Percentiles rank a stretch among this genome's conserved stretches.
Evolutionary conservation across 2,888 invertebrate species (phyloP).

Genomic region (Argyra leucocephala): DNA sequence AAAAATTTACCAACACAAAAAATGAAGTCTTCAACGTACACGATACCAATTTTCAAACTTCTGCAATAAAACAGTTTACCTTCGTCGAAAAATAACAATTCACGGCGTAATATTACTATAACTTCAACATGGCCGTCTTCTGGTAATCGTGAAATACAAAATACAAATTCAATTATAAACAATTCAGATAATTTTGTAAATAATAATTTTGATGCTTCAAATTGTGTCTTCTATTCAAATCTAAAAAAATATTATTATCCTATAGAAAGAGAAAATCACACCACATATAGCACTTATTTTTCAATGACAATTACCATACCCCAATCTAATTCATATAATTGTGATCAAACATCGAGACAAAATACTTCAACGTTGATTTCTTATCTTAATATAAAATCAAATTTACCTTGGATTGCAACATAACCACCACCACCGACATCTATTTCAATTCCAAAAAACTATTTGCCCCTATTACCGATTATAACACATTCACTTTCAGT

Average conservation of each 20-base stretch:
- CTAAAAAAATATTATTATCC: neutral
- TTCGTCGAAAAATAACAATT: neutral
- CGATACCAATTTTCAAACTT: neutral
- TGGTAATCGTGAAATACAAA: neutral
- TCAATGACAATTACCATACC: neutral
- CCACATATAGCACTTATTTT: neutral
- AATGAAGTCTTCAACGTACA: neutral
- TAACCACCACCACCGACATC: neutral
- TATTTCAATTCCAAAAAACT: neutral
- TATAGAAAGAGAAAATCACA: neutral
- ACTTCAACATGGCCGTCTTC: neutral
- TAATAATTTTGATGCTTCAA: neutral
- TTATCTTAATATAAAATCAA: slow-evolving; percentile 14
- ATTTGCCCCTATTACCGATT: slow-evolving; percentile 9
- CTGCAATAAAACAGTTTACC: neutral
- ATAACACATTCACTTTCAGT: slow-evolving; percentile 21
- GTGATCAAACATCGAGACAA: neutral
- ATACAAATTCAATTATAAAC: neutral
- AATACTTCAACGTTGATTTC: slow-evolving; percentile 9
- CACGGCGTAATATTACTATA: neutral
- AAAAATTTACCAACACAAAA: too few species aligned
- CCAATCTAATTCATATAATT: neutral
- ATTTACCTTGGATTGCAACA: slow-evolving; percentile 16
- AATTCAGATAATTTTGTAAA: neutral
- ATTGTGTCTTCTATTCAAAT: neutral